phyloP scores from a whole-genome alignment of 2,113 vertebrate species.

The Oriolus oriolus region DNA sequence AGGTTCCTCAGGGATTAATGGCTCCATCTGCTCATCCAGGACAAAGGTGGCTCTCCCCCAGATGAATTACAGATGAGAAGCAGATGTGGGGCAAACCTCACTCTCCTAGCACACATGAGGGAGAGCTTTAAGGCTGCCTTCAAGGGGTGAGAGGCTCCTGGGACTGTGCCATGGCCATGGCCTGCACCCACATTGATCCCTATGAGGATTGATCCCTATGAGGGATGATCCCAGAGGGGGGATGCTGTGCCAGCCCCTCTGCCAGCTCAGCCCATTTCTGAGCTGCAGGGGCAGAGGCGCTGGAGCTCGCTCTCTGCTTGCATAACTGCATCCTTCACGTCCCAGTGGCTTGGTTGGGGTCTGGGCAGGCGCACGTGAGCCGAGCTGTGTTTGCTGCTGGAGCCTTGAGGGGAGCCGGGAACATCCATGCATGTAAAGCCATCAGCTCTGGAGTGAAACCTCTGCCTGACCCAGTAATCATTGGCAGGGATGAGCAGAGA shows the following conservation, averaged over 20 bases:
- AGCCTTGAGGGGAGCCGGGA: slow-evolving; percentile 9
- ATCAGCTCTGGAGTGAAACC: background rate
- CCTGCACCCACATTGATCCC: background rate
- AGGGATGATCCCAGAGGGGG: background rate
- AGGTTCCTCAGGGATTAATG: background rate
- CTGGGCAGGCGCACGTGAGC: background rate
- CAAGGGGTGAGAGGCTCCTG: background rate
- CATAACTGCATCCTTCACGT: background rate
- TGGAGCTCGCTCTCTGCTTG: accelerated
- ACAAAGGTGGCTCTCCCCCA: background rate
- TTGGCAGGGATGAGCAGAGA: background rate
- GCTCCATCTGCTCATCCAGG: background rate
- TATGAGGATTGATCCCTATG: background rate
- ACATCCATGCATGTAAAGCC: slow-evolving; percentile 56
- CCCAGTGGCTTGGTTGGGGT: background rate
- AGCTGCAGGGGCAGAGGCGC: background rate
- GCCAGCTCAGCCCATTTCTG: background rate
- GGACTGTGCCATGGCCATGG: accelerated
- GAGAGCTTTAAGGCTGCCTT: background rate
- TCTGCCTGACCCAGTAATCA: slow-evolving; percentile 35
- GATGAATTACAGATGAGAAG: background rate
- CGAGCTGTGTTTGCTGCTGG: background rate
- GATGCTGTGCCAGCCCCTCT: background rate
- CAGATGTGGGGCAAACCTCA: background rate
- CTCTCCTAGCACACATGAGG: background rate